These are phyloP conservation scores for Grammomys dolichurus DNA, from an alignment of 2,113 vertebrate genomes.

Conservation along the genomic window DNA sequence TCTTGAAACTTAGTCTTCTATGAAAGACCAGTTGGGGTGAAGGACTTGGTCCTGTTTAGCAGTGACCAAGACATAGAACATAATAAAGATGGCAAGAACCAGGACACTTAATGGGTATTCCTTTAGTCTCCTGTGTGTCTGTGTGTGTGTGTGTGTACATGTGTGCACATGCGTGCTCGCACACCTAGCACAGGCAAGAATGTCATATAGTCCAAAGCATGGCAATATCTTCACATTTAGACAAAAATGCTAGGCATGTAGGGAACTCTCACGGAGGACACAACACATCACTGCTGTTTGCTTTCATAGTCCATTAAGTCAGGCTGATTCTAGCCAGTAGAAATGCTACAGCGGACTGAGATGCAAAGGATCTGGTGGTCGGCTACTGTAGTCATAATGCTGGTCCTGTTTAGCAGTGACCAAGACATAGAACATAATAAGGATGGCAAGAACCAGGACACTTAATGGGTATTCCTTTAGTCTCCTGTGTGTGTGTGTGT, in stretches of 20 bases:
- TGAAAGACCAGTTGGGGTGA: background rate
- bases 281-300: background rate
- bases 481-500: background rate
- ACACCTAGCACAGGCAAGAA: background rate
- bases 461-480: background rate
- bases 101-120: background rate
- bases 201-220: background rate
- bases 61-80: conserved; percentile 1
- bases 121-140: background rate
- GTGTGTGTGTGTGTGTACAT: background rate
- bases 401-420: background rate
- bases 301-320: background rate
- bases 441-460: background rate
- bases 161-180: background rate
- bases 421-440: conserved; percentile 1
- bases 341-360: background rate
- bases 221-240: conserved; percentile 2
- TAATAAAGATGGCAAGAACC: background rate
- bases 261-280: background rate
- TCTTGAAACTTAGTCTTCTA: background rate
- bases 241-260: background rate
- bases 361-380: background rate
- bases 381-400: background rate
- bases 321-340: background rate
- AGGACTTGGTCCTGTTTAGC: background rate